Evolutionary conservation across 2,888 invertebrate species (phyloP).

Genomic region (Blastobasis adustella): DNA sequence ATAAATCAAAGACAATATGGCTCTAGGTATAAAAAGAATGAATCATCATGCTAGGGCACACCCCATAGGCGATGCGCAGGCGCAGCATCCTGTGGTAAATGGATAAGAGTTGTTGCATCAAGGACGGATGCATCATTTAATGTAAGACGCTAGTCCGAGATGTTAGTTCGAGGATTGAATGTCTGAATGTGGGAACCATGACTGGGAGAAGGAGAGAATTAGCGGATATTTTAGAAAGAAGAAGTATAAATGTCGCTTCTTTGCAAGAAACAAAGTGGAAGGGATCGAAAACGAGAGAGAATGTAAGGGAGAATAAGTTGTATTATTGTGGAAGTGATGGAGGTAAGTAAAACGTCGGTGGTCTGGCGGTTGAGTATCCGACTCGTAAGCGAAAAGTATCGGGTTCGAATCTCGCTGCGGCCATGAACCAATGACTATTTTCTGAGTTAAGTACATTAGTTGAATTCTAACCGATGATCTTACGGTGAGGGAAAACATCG

Average conservation of each 20-base stretch:
- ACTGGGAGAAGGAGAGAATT: neutral
- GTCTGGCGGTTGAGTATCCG: too few relatives aligned
- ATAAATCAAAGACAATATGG: neutral
- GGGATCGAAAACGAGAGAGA: constrained; percentile 2
- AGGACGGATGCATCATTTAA: neutral
- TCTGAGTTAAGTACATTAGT: too few relatives aligned
- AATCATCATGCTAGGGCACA: neutral
- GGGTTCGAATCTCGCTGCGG: too few relatives aligned
- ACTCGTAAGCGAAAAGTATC: too few relatives aligned
- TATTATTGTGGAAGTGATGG: too few relatives aligned
- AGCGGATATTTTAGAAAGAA: constrained; percentile 1
- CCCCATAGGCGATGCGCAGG: neutral
- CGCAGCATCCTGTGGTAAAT: constrained; percentile 2
- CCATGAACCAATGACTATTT: too few relatives aligned
- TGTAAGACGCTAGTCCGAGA: constrained; percentile 5
- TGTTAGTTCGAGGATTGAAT: constrained; percentile 1
- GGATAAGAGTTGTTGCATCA: constrained; percentile 7
- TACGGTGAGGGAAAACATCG: too few relatives aligned
- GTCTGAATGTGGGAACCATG: constrained; percentile 1
- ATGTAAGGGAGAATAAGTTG: constrained; percentile 2
- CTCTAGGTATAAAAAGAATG: neutral
- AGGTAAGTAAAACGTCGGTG: too few relatives aligned
- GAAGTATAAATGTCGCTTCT: neutral
- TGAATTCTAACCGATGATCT: too few relatives aligned
- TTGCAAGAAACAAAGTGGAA: constrained; percentile 1